phyloP scores from a whole-genome alignment of 2,797 vertebrate species.

The Xenopus petersii region DNA sequence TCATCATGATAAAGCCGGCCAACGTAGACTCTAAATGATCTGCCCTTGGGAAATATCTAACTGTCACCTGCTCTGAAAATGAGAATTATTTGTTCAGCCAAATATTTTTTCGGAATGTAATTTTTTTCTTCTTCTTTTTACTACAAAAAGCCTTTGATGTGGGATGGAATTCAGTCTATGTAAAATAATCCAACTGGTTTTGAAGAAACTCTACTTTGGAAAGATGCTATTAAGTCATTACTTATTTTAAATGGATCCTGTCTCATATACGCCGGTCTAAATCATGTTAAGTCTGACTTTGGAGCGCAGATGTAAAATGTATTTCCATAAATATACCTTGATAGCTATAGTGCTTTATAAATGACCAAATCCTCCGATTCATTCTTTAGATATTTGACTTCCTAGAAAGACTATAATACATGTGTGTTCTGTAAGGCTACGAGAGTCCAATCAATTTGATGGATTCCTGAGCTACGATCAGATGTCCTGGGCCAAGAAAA shows the following conservation, averaged over 20 bases:
- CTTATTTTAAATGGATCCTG: slow-evolving; percentile 51
- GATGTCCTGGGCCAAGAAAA: too few species aligned
- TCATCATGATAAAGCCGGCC: too few species aligned
- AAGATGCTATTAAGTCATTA: slow-evolving; percentile 54
- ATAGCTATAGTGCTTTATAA: too few species aligned
- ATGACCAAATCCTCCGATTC: too few species aligned
- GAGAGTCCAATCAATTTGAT: too few species aligned
- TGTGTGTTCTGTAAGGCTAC: too few species aligned
- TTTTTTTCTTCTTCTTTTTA: slow-evolving; percentile 36
- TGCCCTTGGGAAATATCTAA: slow-evolving; percentile 59
- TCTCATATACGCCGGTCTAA: slow-evolving; percentile 53
- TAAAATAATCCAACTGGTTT: slow-evolving; percentile 68
- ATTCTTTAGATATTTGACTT: too few species aligned
- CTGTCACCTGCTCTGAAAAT: slow-evolving; percentile 74
- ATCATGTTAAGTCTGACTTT: slow-evolving; percentile 12
- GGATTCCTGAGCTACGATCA: too few species aligned
- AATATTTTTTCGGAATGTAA: slow-evolving; percentile 40
- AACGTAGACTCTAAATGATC: background rate
- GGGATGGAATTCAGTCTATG: slow-evolving; percentile 66
- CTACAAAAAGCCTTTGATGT: slow-evolving; percentile 68
- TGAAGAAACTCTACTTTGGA: slow-evolving; percentile 40
- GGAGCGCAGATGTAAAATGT: too few species aligned
- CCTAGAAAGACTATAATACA: too few species aligned
- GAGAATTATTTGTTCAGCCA: slow-evolving; percentile 60
- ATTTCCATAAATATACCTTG: too few species aligned